Base-by-base conservation (phyloP, 2,888 invertebrate species). In the Idaea dimidiata region DNA sequence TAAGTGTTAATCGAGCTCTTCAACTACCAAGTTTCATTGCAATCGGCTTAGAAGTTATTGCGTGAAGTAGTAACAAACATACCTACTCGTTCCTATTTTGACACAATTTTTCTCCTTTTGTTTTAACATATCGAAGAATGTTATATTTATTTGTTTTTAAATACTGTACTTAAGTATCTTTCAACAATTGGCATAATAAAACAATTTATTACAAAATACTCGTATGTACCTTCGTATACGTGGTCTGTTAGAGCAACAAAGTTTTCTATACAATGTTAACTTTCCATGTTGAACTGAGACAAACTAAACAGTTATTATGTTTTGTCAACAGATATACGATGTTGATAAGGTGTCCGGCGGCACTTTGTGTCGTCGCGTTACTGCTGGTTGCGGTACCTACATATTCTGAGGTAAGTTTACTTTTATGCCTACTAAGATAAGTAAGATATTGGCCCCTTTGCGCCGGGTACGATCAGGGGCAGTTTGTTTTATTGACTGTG, bases 271-370 rank as follows among this genome's bases (percentile, higher is more conserved):
- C 56, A 56, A 17, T 18, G 18, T 56, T 18, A 56, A 56, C 56
- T 56, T 56, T 18, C 56, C 14, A 10, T 56, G 17, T 58, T 31
- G 33, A 32, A 24, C 57, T 60, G 53, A 57, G 64, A 64, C 65
- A 71, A 74, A 70, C 71, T 80, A 79, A 80, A 74, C 63, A 71
- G 66, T 80, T 77, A 74, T 78, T 81, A 77, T 83, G 78, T 88
- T 84, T 93, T 88, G 88, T 94, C 72, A 94, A 93, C 94, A 95
- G 95, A 93, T 86, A 85, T 82, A 94, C 91, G 89, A 96, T 96
- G 95, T 93, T 95, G 94, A 95, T 95, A 94, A 94, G 95, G 94
- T 93, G 94, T 93, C 88, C 93, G 94, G 94, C 95, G 95, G 88
- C 95, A 94, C 86, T 94, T 60, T 87, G 93, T 94, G 95, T 94